These are phyloP conservation scores for Liparis tanakae DNA, from an alignment of 2,797 vertebrate genomes.

Conservation along the genomic window DNA sequence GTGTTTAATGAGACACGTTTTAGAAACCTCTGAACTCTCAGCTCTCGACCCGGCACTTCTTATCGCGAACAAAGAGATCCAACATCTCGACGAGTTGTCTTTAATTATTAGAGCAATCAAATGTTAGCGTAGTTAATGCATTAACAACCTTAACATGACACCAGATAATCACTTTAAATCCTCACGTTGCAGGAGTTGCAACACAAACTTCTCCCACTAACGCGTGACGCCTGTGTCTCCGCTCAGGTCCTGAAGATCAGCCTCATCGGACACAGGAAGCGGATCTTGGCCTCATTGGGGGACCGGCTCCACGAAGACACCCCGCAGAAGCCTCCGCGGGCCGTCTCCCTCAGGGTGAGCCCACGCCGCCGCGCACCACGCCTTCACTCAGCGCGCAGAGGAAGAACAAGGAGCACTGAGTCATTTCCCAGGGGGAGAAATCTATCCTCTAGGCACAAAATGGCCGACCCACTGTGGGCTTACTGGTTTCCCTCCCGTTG, in stretches of 20 bases:
- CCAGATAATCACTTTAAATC: not conserved
- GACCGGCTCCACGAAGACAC: slow-evolving; percentile 97
- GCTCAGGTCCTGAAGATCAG: slow-evolving; percentile 95
- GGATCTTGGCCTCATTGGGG: slow-evolving; percentile 94
- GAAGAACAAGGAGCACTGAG: not conserved
- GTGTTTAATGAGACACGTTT: no score
- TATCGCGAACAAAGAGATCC: not conserved
- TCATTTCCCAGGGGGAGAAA: slow-evolving; percentile 32
- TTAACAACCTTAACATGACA: no score
- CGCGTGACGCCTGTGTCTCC: slow-evolving; percentile 22
- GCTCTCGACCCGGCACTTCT: not conserved
- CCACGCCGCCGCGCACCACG: no score
- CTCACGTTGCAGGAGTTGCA: not conserved
- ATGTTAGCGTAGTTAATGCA: no score
- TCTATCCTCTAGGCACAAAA: slow-evolving; percentile 56
- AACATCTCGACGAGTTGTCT: not conserved
- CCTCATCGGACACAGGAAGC: slow-evolving; percentile 95
- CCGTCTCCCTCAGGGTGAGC: slow-evolving; percentile 93
- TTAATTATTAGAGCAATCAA: not conserved
- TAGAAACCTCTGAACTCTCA: slow-evolving; percentile 47
- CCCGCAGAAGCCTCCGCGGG: slow-evolving; percentile 96
- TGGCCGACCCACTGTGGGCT: slow-evolving; percentile 29
- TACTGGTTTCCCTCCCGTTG: no score
- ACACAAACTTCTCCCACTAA: not conserved
- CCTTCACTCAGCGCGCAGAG: no score